A percentile compares a stretch with the other conserved stretches of the same genome.
Conservation (phyloP, 30 jellyfish, hydroid and myxozoan genomes). For the Cassiopea andromeda region DNA sequence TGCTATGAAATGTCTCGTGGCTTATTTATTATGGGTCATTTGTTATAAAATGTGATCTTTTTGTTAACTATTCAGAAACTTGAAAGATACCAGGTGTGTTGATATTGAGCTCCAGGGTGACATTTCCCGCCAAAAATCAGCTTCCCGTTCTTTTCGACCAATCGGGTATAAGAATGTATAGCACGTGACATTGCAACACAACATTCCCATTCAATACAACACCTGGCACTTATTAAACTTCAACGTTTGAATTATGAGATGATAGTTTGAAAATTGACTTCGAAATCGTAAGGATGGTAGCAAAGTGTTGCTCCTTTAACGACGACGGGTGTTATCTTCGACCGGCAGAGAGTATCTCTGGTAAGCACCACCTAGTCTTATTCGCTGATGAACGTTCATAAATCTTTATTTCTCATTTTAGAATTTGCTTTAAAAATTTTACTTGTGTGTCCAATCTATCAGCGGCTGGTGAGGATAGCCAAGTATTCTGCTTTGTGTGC, state of each 20-base stretch:
- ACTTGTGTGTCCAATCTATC: no score
- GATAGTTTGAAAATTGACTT: slow-evolving; percentile 2
- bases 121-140: slow-evolving; percentile 65
- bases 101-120: background rate
- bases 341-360: background rate
- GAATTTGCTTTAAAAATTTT: no score
- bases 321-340: background rate
- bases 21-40: background rate
- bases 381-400: background rate
- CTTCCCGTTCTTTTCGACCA: slow-evolving; percentile 26
- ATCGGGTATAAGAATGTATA: slow-evolving; percentile 13
- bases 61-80: slow-evolving; percentile 11
- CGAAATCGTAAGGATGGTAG: slow-evolving; percentile 12
- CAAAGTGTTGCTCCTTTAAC: background rate
- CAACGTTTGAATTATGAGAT: background rate
- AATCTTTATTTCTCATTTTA: no score
- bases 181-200: slow-evolving; percentile 38
- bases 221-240: slow-evolving; percentile 25
- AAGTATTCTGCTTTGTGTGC: no score
- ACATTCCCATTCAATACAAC: slow-evolving; percentile 28
- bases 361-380: background rate
- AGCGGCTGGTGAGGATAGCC: no score
- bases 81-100: slow-evolving; percentile 43
- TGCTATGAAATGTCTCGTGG: background rate
- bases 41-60: slow-evolving; percentile 49